phyloP scores from a whole-genome alignment of 2,797 vertebrate species.

The Chelon auratus region DNA sequence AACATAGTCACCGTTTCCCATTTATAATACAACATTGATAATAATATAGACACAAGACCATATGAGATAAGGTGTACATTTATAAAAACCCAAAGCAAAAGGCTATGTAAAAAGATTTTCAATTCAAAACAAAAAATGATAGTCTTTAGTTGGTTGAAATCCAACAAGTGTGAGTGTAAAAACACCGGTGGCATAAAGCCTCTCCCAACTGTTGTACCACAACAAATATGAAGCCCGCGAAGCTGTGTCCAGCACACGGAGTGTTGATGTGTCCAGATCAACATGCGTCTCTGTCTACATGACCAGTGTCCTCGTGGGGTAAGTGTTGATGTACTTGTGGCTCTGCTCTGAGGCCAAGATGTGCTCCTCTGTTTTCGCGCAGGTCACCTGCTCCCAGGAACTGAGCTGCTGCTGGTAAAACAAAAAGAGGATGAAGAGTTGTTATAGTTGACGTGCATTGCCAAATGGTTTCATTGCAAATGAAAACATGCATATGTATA shows the following conservation, averaged over 20 bases:
- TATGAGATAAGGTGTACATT: slow-evolving; percentile 76
- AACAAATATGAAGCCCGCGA: slow-evolving; percentile 85
- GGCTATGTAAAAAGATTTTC: slow-evolving; percentile 56
- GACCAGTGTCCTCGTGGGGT: slow-evolving; percentile 93
- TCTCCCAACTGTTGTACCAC: slow-evolving; percentile 98
- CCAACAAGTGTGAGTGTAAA: slow-evolving; percentile 88
- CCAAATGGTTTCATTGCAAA: neutral
- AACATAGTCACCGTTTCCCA: slow-evolving; percentile 81
- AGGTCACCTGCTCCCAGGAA: slow-evolving; percentile 92
- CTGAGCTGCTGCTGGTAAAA: slow-evolving; percentile 83
- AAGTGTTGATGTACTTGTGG: slow-evolving; percentile 93
- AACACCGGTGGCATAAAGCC: slow-evolving; percentile 88
- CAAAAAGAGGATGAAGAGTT: slow-evolving; percentile 3
- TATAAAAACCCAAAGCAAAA: slow-evolving; percentile 75
- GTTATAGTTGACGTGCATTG: neutral
- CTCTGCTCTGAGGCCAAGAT: slow-evolving; percentile 87
- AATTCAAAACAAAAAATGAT: slow-evolving; percentile 75
- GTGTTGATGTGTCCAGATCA: slow-evolving; percentile 73
- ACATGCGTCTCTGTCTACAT: slow-evolving; percentile 84
- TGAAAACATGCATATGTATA: neutral
- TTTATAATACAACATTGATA: slow-evolving; percentile 84
- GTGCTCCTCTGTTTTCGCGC: slow-evolving; percentile 93
- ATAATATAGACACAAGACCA: slow-evolving; percentile 65
- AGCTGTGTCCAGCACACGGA: slow-evolving; percentile 79
- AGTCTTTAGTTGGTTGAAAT: slow-evolving; percentile 93